Percentiles rank a stretch among this genome's conserved stretches.
phyloP scores from a whole-genome alignment of 2,797 vertebrate genomes.

The Rallus crepitans region DNA sequence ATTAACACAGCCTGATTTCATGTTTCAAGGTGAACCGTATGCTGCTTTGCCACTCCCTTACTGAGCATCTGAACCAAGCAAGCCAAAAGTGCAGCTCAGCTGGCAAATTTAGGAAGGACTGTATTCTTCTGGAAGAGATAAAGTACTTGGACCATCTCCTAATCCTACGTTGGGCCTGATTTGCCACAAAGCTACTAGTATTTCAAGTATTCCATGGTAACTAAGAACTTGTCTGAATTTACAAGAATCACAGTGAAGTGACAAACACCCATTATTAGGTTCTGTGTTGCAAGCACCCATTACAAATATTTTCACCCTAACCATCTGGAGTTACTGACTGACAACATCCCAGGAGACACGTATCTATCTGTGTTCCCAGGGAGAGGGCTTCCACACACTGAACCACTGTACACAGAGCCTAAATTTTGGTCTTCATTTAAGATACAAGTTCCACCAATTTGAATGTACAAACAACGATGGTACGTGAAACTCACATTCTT shows the following conservation, averaged over 20 bases:
- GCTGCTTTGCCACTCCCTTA: not conserved
- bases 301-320: not conserved
- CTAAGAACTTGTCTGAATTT: not conserved
- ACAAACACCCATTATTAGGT: not conserved
- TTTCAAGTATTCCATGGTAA: not conserved
- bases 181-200: not conserved
- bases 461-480: fast-evolving
- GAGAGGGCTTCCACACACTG: not conserved
- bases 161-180: not conserved
- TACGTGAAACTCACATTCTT: not conserved
- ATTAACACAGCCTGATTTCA: not conserved
- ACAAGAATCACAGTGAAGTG: not conserved
- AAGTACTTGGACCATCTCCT: not conserved
- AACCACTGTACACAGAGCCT: not conserved
- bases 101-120: not conserved
- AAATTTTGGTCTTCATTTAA: not conserved
- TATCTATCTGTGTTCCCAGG: not conserved
- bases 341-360: not conserved
- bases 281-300: not conserved
- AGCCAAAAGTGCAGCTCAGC: not conserved
- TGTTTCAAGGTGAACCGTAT: not conserved
- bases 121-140: not conserved
- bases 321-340: not conserved
- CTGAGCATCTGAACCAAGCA: not conserved
- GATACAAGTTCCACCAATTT: not conserved